Percentiles rank a stretch among this genome's conserved stretches.
Conservation (phyloP, 2,113 vertebrate species). For the Hippocampus mohnikei region DNA sequence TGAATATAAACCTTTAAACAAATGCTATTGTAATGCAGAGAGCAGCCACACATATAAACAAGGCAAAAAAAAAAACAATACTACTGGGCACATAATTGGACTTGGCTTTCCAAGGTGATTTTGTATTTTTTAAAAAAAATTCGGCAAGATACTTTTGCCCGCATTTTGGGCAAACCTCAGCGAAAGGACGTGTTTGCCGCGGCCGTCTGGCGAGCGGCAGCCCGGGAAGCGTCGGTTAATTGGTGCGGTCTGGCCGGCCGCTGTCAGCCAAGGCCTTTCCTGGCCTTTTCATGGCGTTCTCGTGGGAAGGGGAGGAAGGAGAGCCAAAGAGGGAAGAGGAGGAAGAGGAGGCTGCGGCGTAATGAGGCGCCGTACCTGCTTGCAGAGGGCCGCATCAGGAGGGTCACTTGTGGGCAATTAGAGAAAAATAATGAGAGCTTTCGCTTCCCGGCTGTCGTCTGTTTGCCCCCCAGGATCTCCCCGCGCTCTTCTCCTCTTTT, state of each 20-base stretch:
- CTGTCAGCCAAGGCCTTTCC: conserved; percentile 70
- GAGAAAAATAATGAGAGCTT: conserved; percentile 72
- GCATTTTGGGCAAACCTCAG: neutral
- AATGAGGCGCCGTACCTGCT: conserved; percentile 69
- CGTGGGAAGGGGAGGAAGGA: conserved; percentile 45
- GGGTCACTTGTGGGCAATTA: conserved; percentile 75
- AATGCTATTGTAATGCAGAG: too few relatives aligned
- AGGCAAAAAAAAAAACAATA: too few relatives aligned
- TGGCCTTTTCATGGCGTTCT: conserved; percentile 71
- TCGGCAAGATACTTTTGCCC: too few relatives aligned
- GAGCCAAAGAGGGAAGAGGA: conserved; percentile 12
- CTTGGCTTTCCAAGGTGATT: too few relatives aligned
- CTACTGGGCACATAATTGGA: too few relatives aligned
- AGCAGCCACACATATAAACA: too few relatives aligned
- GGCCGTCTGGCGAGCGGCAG: conserved; percentile 50
- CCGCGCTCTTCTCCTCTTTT: neutral
- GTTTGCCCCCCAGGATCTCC: conserved; percentile 23
- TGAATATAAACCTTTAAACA: too few relatives aligned
- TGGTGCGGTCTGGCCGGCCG: conserved; percentile 65
- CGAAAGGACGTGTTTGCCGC: neutral
- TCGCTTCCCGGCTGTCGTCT: conserved; percentile 48
- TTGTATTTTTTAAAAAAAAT: neutral
- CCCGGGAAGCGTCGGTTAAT: conserved; percentile 63
- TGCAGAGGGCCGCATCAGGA: conserved; percentile 59
- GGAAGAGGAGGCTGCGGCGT: conserved; percentile 56